A percentile compares a stretch with the other conserved stretches of the same genome.
Conservation (phyloP, 2,113 vertebrate genomes). For the Tricholaema leucomelas region DNA sequence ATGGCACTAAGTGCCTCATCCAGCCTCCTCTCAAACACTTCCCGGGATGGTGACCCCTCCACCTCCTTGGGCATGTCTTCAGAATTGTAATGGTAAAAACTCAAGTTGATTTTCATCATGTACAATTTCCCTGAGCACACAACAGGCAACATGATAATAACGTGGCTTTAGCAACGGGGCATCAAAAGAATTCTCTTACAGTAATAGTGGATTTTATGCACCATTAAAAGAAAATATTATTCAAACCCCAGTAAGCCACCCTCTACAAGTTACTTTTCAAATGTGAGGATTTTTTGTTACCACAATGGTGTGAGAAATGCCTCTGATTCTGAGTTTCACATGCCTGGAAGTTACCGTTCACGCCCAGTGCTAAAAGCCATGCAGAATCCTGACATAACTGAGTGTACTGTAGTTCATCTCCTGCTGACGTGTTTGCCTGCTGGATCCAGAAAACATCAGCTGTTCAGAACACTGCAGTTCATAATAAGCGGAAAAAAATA, state of each 20-base stretch:
- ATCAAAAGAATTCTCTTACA: background rate
- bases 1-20: no score
- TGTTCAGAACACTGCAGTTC: slow-evolving; percentile 13
- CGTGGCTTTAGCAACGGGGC: background rate
- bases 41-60: no score
- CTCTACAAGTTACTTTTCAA: background rate
- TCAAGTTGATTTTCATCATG: background rate
- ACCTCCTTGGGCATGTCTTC: background rate
- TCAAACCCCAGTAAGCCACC: rapidly evolving
- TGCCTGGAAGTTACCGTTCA: slow-evolving; percentile 48
- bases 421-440: slow-evolving; percentile 13
- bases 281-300: background rate
- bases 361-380: slow-evolving; percentile 70
- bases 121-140: background rate
- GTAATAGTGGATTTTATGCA: background rate
- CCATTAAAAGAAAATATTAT: no score
- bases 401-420: slow-evolving; percentile 70
- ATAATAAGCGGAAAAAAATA: background rate
- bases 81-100: background rate
- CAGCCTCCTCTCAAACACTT: no score
- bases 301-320: slow-evolving; percentile 1
- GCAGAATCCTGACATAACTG: slow-evolving; percentile 70
- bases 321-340: slow-evolving; percentile 42
- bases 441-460: slow-evolving; percentile 44
- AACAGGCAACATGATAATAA: background rate